Evolutionary conservation across 2,113 vertebrate species (phyloP).

Genomic region (Paedocypris sp.): DNA sequence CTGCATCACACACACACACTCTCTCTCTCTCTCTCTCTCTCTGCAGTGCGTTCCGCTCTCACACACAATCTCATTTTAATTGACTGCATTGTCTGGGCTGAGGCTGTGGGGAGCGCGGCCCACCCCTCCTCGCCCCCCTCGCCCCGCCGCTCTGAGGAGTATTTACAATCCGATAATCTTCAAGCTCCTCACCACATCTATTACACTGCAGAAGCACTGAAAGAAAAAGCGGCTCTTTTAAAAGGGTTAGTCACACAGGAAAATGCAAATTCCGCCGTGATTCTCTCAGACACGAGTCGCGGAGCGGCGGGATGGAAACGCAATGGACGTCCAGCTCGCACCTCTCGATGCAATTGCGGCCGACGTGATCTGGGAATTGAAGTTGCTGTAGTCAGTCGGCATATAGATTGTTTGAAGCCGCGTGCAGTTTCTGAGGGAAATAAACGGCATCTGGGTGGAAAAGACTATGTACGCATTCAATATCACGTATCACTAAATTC

Average conservation of each 20-base stretch:
- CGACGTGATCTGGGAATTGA: too few species aligned
- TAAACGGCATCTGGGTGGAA: too few species aligned
- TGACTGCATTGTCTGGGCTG: slow-evolving; percentile 60
- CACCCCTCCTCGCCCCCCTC: slow-evolving; percentile 19
- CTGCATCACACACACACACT: slow-evolving; percentile 49
- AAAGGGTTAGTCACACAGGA: background rate
- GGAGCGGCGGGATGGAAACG: too few species aligned
- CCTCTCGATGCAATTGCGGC: too few species aligned
- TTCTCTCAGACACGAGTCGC: background rate
- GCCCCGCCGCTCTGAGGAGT: slow-evolving; percentile 39
- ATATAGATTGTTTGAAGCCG: too few species aligned
- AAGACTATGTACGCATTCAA: too few species aligned
- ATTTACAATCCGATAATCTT: slow-evolving; percentile 35
- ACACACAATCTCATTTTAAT: slow-evolving; percentile 66
- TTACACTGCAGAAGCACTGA: slow-evolving; percentile 15
- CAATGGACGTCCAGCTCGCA: too few species aligned
- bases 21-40: slow-evolving; percentile 3
- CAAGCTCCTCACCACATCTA: slow-evolving; percentile 20
- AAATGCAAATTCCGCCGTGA: background rate
- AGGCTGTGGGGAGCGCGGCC: slow-evolving; percentile 9
- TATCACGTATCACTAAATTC: too few species aligned
- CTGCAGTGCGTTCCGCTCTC: slow-evolving; percentile 20
- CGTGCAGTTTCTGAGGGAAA: too few species aligned
- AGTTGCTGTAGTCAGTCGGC: too few species aligned
- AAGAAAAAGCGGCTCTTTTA: background rate